Base-by-base conservation (phyloP, 2,113 vertebrate species). In the Hipposideros armiger region DNA sequence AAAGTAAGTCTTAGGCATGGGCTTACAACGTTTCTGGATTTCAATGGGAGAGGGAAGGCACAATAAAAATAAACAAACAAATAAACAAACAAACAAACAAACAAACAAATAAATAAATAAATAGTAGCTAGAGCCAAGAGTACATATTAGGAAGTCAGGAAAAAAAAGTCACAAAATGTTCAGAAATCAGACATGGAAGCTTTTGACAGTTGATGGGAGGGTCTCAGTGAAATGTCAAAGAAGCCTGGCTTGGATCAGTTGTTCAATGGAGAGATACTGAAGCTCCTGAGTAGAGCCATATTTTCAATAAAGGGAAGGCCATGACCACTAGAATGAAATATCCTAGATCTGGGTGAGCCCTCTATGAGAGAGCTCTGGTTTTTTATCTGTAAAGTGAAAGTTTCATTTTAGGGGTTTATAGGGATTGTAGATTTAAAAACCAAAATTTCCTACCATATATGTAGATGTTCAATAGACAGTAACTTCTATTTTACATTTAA, bases 401-500 rank as follows among this genome's bases (percentile, higher is more conserved):
- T 5, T 11, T 91, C 60, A 22, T 74, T 47, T 88, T 81, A 85
- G 14, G 11, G 42, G 69, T 90, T 78, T 83, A 26, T 72, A 64
- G 70, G 30, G 7, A 92, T 20, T 64, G 7, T 24, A 62, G 7
- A 83, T 64, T 92, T 83, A 40, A 89, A 97, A 90, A 69, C 22
- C 5, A 45, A 66, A 78, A 90, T 16, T 60, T 3, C n/a, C 62
- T 88, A 52, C 17, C 32, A n/a, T 32, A 16, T 62, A 74, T 36
- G 20, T 52, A 60, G 6, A 86, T 52, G 7, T 74, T 90, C 36
- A 80, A 69, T 30, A 56, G 19, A 67, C 3, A 90, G 36, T 15
- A 80, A 54, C 6, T n/a, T 90, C 92, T 36, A 78, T 45, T 92
- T 92, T 69, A n/a, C 5, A 66, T 50, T 85, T 72, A 87, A 90